Conservation (phyloP, 2,797 vertebrate genomes). For the Sebastes elongatus region DNA sequence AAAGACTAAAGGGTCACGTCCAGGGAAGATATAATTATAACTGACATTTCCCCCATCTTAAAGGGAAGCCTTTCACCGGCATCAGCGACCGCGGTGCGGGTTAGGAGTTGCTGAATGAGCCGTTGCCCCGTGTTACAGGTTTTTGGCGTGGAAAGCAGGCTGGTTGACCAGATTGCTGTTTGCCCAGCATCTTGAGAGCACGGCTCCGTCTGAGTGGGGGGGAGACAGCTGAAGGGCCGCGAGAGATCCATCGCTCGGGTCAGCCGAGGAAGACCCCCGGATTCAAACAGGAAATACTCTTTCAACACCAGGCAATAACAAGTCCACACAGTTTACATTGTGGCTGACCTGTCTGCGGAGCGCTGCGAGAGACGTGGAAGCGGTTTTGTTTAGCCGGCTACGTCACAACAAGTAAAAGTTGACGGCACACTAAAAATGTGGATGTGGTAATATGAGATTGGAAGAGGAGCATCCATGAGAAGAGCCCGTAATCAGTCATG, state of each 20-base stretch:
- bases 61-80: slow-evolving; percentile 71
- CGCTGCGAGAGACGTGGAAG: slow-evolving; percentile 20
- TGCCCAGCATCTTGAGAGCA: slow-evolving; percentile 65
- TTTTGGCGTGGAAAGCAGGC: slow-evolving; percentile 56
- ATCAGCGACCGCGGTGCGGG: slow-evolving; percentile 46
- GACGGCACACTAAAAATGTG: slow-evolving; percentile 19
- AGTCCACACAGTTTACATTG: slow-evolving; percentile 71
- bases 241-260: slow-evolving; percentile 52
- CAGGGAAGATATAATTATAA: slow-evolving; percentile 83
- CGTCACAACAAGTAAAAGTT: slow-evolving; percentile 48
- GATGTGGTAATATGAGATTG: background rate
- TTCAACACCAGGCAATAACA: slow-evolving; percentile 78
- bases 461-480: background rate
- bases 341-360: slow-evolving; percentile 47
- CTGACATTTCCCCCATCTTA: slow-evolving; percentile 82
- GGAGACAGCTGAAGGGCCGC: slow-evolving; percentile 36
- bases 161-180: slow-evolving; percentile 62
- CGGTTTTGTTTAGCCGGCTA: slow-evolving; percentile 43
- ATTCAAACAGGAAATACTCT: slow-evolving; percentile 79
- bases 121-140: slow-evolving; percentile 66
- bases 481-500: background rate
- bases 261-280: slow-evolving; percentile 54
- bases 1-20: slow-evolving; percentile 78
- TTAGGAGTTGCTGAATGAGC: slow-evolving; percentile 62
- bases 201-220: slow-evolving; percentile 17